A percentile compares a stretch with the other conserved stretches of the same genome.
Conservation (phyloP, 2,888 invertebrate genomes). For the Mesorhabditis spiculigera region DNA sequence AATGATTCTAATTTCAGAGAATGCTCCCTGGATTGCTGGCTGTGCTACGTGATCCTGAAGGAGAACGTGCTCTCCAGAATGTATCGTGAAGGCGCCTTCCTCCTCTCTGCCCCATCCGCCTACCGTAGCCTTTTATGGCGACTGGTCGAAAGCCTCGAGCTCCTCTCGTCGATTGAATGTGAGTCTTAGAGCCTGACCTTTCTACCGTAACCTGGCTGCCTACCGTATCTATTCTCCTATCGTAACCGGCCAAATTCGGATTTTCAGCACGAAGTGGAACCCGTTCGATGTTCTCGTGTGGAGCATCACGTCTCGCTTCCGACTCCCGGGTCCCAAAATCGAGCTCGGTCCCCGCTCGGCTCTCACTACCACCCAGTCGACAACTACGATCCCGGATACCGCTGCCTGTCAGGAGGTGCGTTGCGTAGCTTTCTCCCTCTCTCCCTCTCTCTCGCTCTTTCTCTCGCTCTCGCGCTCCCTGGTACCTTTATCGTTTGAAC, state of each 20-base stretch:
- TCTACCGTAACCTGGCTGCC: too few species aligned
- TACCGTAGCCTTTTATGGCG: constrained; percentile 70
- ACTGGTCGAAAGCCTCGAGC: constrained; percentile 75
- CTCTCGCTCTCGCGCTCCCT: too few species aligned
- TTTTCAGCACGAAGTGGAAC: constrained; percentile 9
- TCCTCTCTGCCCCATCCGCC: constrained; percentile 68
- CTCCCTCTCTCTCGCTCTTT: too few species aligned
- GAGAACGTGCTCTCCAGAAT: constrained; percentile 72
- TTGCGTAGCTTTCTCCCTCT: background rate
- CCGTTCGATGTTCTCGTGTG: constrained; percentile 12
- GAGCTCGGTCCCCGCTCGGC: constrained; percentile 52
- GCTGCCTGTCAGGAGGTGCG: constrained; percentile 18
- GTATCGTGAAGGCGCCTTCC: constrained; percentile 74
- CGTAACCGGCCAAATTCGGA: background rate
- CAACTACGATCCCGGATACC: constrained; percentile 28
- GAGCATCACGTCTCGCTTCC: constrained; percentile 37
- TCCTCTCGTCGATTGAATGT: constrained; percentile 65
- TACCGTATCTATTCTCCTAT: too few species aligned
- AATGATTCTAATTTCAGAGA: constrained; percentile 19
- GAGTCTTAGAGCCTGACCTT: background rate
- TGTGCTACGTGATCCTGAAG: constrained; percentile 78
- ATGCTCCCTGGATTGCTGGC: constrained; percentile 80
- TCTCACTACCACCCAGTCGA: constrained; percentile 18
- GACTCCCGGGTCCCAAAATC: constrained; percentile 57
- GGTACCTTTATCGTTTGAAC: background rate